Evolutionary conservation across 2,888 invertebrate genomes (phyloP), one percentile per base, ranked within the genome.

Genomic region (Tribolium freemani): DNA sequence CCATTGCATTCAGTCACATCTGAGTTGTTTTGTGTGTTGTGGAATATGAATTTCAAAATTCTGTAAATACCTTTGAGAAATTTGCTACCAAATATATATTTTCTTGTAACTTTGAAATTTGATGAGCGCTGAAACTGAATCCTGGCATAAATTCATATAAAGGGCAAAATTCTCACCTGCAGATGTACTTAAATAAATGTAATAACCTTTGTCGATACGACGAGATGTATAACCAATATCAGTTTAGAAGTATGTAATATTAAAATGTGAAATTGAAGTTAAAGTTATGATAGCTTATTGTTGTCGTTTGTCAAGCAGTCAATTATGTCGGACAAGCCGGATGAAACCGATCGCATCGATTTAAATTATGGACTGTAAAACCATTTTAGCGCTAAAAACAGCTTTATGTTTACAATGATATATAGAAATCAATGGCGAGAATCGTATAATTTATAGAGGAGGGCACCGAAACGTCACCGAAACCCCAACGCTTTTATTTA

Each of bases 351-450:
- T 73, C 64, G 69, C 73, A 73, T 73, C 73, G 69, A 69, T 73
- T 73, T 73, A 73, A 73, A 73, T 73, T 73, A 73, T 73, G 69
- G 60, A 66, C 73, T 73, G 73, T 69, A 73, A 73, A 73, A 73
- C 73, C 69, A 73, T 69, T 73, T 73, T 72, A 72, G 54, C 63
- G 71, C 68, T 72, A 68, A 72, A 72, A 72, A 72, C 71, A 72
- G 71, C 67, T 60, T 53, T 56, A 61, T 72, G 71, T 72, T 72
- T 73, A 73, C 69, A 73, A 73, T 73, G 73, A 73, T 73, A 66
- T 73, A 73, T 73, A 66, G 69, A 69, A 73, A 64, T 63, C 44
- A 53, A 56, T 48, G 50, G 44, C 69, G 21, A 13, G 66, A 66
- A 20, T 53, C 48, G 20, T 46, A 69, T 69, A 69, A 61, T 69